phyloP scores from a whole-genome alignment of 2,888 invertebrate species.

The Trichogramma dendrolimi region DNA sequence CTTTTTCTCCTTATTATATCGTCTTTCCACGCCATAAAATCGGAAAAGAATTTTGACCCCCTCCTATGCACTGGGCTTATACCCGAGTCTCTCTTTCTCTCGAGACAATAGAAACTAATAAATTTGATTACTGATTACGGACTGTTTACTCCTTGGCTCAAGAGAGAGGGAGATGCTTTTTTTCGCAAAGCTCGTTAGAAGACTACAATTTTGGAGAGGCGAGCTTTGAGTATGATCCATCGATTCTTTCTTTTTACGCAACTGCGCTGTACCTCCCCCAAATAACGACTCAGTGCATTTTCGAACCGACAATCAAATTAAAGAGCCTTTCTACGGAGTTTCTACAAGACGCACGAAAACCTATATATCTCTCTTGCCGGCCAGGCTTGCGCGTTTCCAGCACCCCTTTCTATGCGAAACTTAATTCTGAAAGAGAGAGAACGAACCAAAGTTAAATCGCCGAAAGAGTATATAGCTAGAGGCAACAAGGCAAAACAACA shows the following conservation, averaged over 20 bases:
- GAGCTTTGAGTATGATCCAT: too few relatives aligned
- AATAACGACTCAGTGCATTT: background rate
- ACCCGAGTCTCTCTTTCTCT: slow-evolving; percentile 25
- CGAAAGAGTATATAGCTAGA: slow-evolving; percentile 10
- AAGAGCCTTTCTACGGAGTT: too few relatives aligned
- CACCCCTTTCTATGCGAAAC: too few relatives aligned
- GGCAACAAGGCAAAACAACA: slow-evolving; percentile 3
- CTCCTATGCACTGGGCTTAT: slow-evolving; percentile 2
- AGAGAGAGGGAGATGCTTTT: background rate
- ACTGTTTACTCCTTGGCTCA: slow-evolving; percentile 13
- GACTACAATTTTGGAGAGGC: background rate
- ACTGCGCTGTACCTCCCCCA: background rate
- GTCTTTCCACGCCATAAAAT: slow-evolving; percentile 53
- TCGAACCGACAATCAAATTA: too few relatives aligned
- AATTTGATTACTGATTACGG: slow-evolving; percentile 52
- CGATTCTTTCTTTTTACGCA: too few relatives aligned
- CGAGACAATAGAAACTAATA: slow-evolving; percentile 53
- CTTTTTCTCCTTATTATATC: slow-evolving; percentile 51
- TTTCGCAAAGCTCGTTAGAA: background rate
- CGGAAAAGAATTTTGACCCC: slow-evolving; percentile 50
- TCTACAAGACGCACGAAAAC: too few relatives aligned
- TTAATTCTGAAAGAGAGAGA: too few relatives aligned
- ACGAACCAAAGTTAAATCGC: slow-evolving; percentile 9
- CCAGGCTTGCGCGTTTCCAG: too few relatives aligned
- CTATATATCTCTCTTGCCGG: too few relatives aligned